Conservation (phyloP, 2,113 vertebrate genomes). For the Solea solea region DNA sequence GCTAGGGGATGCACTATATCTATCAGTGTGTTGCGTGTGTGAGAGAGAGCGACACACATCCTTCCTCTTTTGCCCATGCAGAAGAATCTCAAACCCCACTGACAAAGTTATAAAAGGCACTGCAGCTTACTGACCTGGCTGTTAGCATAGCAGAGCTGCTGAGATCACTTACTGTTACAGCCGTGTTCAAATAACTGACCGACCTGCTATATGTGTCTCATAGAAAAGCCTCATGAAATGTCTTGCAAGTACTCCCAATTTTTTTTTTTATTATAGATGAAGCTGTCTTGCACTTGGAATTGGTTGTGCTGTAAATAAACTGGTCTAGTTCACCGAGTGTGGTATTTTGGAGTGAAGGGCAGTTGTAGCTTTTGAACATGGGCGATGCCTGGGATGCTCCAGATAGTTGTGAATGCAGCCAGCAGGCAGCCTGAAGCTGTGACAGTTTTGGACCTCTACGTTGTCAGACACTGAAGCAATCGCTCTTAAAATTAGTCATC, state of each 20-base stretch:
- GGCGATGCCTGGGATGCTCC: slow-evolving; percentile 62
- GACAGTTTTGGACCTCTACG: slow-evolving; percentile 45
- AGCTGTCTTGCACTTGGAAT: slow-evolving; percentile 9
- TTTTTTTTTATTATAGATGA: neutral
- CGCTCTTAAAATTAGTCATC: slow-evolving; percentile 56
- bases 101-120: slow-evolving; percentile 78
- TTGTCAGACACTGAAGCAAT: slow-evolving; percentile 61
- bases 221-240: slow-evolving; percentile 5
- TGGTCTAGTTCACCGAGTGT: slow-evolving; percentile 6
- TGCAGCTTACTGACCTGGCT: slow-evolving; percentile 58
- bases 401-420: slow-evolving; percentile 65
- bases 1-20: neutral
- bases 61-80: slow-evolving; percentile 46
- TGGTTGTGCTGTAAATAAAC: slow-evolving; percentile 16
- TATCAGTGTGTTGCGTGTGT: neutral
- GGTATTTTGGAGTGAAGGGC: slow-evolving; percentile 33
- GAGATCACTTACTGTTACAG: slow-evolving; percentile 74
- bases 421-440: slow-evolving; percentile 55
- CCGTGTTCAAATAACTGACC: slow-evolving; percentile 52
- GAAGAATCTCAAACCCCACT: slow-evolving; percentile 78
- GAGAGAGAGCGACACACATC: slow-evolving; percentile 38
- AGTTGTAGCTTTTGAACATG: slow-evolving; percentile 46
- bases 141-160: slow-evolving; percentile 72
- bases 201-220: slow-evolving; percentile 14
- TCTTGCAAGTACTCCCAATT: slow-evolving; percentile 1